Percentiles rank a stretch among this genome's conserved stretches.
phyloP scores from a whole-genome alignment of 37 sponge, comb jelly and placozoan species.

The Ephydatia muelleri region DNA sequence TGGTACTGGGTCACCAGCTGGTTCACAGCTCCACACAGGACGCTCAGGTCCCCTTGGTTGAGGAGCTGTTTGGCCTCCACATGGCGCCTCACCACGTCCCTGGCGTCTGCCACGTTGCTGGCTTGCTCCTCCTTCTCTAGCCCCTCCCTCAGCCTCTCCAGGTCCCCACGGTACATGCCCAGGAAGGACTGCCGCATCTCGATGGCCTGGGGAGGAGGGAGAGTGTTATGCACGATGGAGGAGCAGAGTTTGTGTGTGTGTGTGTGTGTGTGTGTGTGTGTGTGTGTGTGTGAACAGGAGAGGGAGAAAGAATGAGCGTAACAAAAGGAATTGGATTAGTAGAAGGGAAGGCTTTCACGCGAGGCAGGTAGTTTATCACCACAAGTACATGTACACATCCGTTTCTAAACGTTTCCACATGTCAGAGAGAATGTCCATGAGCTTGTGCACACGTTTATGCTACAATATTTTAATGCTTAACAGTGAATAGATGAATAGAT shows the following conservation, averaged over 20 bases:
- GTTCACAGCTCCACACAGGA: not conserved
- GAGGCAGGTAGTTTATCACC: too few species aligned
- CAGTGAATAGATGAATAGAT: too few species aligned
- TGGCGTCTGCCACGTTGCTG: conserved; percentile 13
- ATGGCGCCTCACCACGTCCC: conserved; percentile 44
- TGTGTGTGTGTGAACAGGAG: not conserved
- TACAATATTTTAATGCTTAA: too few species aligned
- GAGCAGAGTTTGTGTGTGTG: not conserved
- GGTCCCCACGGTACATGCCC: conserved; percentile 11
- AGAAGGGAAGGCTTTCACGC: too few species aligned
- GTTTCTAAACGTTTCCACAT: too few species aligned
- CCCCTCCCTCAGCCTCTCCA: conserved; percentile 23
- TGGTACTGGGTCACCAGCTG: conserved; percentile 6
- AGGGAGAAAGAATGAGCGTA: not conserved
- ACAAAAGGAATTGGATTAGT: too few species aligned
- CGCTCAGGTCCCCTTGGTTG: conserved; percentile 25
- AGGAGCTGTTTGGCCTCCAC: conserved; percentile 49
- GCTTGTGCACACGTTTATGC: too few species aligned
- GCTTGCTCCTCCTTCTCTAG: conserved; percentile 29
- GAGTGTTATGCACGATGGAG: not conserved
- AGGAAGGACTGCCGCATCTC: conserved; percentile 31
- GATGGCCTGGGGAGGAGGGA: conserved; percentile 18
- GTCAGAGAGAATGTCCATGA: too few species aligned
- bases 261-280: not conserved
- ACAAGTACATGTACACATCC: too few species aligned